A percentile compares a stretch with the other conserved stretches of the same genome.
Evolutionary conservation across 2,888 invertebrate species (phyloP).

Genomic region (Aphrophora alni): DNA sequence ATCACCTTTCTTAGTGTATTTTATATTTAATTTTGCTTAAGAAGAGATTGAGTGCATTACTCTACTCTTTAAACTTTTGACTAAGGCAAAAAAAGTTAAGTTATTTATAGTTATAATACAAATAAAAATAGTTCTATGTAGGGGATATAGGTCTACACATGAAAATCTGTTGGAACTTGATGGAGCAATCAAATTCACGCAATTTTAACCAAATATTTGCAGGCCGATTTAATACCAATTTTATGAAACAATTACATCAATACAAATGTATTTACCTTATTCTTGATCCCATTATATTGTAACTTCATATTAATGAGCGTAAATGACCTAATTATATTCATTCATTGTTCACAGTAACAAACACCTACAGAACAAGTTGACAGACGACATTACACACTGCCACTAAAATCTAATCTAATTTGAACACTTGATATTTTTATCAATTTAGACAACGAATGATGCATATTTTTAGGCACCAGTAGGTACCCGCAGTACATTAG

Average conservation of each 20-base stretch:
- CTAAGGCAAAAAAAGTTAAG: background rate
- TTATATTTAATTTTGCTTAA: too few relatives aligned
- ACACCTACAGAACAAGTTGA: background rate
- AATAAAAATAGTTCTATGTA: background rate
- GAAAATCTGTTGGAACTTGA: background rate
- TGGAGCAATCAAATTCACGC: background rate
- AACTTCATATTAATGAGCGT: background rate
- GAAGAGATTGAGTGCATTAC: too few relatives aligned
- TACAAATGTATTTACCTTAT: conserved; percentile 25
- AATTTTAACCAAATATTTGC: too few relatives aligned
- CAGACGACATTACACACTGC: background rate
- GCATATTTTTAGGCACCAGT: too few relatives aligned
- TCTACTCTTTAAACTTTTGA: too few relatives aligned
- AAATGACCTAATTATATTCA: background rate
- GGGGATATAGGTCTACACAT: background rate
- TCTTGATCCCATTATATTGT: conserved; percentile 38
- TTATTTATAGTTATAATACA: background rate
- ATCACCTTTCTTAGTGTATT: background rate
- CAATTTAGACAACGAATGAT: too few relatives aligned
- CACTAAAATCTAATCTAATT: too few relatives aligned
- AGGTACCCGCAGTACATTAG: too few relatives aligned
- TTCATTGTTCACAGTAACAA: background rate
- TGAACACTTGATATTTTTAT: too few relatives aligned
- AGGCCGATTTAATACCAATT: too few relatives aligned
- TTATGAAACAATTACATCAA: too few relatives aligned